phyloP scores from a whole-genome alignment of 2,888 invertebrate species.

The Blera fallax region DNA sequence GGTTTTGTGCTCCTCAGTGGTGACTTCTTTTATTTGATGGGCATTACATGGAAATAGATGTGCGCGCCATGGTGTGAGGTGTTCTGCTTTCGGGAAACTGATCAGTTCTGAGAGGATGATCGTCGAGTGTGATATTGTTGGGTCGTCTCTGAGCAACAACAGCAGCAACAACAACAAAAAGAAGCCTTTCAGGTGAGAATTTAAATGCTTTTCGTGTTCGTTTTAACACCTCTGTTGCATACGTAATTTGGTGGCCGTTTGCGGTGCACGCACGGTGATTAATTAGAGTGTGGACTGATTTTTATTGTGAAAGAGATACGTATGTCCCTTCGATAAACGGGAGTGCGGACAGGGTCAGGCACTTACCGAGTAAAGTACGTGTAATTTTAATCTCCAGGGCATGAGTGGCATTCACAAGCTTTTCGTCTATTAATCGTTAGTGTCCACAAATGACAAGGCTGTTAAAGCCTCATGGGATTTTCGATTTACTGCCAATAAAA shows the following conservation, averaged over 20 bases:
- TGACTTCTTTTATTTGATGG: constrained; percentile 33
- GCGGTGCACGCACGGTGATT: constrained; percentile 39
- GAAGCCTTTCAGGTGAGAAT: constrained; percentile 61
- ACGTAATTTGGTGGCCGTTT: constrained; percentile 64
- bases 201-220: constrained; percentile 71
- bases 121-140: constrained; percentile 19
- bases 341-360: background rate
- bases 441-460: background rate
- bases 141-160: background rate
- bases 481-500: constrained; percentile 11
- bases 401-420: constrained; percentile 47
- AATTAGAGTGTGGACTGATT: constrained; percentile 57
- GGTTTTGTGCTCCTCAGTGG: constrained; percentile 2
- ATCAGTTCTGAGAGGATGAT: constrained; percentile 53
- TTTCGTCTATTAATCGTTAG: background rate
- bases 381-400: constrained; percentile 34
- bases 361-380: constrained; percentile 38
- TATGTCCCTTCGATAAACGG: constrained; percentile 3
- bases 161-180: background rate
- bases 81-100: constrained; percentile 45
- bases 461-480: background rate
- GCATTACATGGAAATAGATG: constrained; percentile 63
- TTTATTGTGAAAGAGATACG: constrained; percentile 41
- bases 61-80: constrained; percentile 38
- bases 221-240: constrained; percentile 70